Conservation (phyloP, 2,888 invertebrate genomes). For the Eupeodes latifasciatus region DNA sequence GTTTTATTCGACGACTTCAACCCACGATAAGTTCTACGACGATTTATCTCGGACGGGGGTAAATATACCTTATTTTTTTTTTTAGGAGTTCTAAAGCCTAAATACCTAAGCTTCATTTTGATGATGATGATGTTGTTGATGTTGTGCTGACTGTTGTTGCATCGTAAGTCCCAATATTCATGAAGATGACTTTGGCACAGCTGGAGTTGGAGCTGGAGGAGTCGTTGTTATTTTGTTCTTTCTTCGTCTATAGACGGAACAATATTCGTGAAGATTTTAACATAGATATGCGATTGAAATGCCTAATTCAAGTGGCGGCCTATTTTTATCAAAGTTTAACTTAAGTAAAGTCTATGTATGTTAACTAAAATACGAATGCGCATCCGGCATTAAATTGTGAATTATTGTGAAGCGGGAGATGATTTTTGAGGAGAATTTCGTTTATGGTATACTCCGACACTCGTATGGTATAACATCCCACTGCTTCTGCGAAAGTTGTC, state of each 20-base stretch:
- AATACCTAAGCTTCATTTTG: constrained; percentile 44
- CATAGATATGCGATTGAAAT: constrained; percentile 72
- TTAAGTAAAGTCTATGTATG: not conserved
- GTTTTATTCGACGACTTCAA: constrained; percentile 27
- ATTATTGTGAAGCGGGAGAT: constrained; percentile 25
- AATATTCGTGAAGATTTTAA: constrained; percentile 72
- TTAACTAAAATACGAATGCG: not conserved
- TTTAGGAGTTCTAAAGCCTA: constrained; percentile 46
- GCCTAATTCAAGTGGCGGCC: constrained; percentile 66
- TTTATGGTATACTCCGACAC: not conserved
- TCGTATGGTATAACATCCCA: constrained; percentile 5
- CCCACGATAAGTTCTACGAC: constrained; percentile 39
- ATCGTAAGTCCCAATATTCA: constrained; percentile 51
- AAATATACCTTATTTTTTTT: not conserved
- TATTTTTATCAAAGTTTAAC: constrained; percentile 22
- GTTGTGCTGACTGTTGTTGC: constrained; percentile 20
- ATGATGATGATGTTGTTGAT: constrained; percentile 34
- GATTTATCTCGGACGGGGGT: constrained; percentile 22
- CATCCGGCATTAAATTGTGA: constrained; percentile 57
- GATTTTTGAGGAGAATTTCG: not conserved
- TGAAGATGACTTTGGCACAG: constrained; percentile 62
- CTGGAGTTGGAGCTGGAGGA: constrained; percentile 55
- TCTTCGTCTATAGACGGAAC: not conserved
- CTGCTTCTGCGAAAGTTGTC: constrained; percentile 31
- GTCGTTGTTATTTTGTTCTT: constrained; percentile 23